phyloP scores from a whole-genome alignment of 2,888 invertebrate species.

The Caenorhabditis sulstoni region DNA sequence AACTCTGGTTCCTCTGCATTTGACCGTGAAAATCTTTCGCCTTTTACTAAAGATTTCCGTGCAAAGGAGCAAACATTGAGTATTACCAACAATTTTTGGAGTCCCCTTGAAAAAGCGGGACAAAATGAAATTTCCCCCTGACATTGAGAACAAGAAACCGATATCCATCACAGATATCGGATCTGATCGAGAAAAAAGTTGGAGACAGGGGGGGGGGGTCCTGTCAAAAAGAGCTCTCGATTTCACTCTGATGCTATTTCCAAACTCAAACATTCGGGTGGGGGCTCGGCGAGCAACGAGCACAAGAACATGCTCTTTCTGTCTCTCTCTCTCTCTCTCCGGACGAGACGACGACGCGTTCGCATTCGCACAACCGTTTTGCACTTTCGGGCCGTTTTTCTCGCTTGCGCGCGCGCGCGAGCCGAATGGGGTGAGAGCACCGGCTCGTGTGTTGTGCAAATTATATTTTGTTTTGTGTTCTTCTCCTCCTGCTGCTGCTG shows the following conservation, averaged over 20 bases:
- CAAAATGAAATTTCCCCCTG: conserved; percentile 6
- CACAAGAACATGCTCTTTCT: conserved; percentile 34
- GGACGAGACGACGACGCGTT: background rate
- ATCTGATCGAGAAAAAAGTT: too few species aligned
- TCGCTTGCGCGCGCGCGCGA: too few species aligned
- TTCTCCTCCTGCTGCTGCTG: conserved; percentile 12
- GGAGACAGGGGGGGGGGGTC: too few species aligned
- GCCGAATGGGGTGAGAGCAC: too few species aligned
- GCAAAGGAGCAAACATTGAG: conserved; percentile 67
- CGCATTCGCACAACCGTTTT: too few species aligned
- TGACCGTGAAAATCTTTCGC: conserved; percentile 3
- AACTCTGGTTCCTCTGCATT: conserved; percentile 3
- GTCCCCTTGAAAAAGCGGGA: conserved; percentile 10
- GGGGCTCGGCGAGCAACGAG: background rate
- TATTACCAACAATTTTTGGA: conserved; percentile 65
- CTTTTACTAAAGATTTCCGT: conserved; percentile 79
- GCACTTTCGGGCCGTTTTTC: too few species aligned
- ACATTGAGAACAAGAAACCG: too few species aligned
- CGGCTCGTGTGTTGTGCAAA: too few species aligned
- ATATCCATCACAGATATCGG: too few species aligned
- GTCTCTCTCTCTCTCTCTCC: conserved; percentile 18
- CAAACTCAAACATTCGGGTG: conserved; percentile 43
- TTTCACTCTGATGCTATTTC: conserved; percentile 25
- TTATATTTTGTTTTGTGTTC: conserved; percentile 1
- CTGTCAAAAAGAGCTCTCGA: too few species aligned